Evolutionary conservation across 2,888 invertebrate species (phyloP).

Genomic region (Cryptocephalus primarius): DNA sequence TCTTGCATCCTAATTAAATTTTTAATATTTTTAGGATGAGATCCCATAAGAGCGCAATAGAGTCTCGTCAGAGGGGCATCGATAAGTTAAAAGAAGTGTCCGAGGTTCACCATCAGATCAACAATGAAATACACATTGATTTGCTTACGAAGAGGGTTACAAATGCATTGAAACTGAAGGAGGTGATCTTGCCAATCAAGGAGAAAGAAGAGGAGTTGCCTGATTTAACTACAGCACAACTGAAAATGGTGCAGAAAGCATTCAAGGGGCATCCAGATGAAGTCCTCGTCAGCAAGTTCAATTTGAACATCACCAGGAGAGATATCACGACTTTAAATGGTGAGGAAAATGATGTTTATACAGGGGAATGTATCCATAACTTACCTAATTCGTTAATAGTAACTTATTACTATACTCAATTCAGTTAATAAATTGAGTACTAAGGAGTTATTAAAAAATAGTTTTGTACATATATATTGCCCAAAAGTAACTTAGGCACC

Average conservation of each 20-base stretch:
- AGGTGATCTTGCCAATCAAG: conserved; percentile 41
- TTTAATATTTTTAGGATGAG: conserved; percentile 1
- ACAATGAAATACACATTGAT: conserved; percentile 29
- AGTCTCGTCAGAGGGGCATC: conserved; percentile 30
- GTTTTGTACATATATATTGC: no score
- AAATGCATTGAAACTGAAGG: conserved; percentile 35
- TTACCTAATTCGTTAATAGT: no score
- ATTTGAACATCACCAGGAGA: conserved; percentile 54
- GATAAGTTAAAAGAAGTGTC: conserved; percentile 23
- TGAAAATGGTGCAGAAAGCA: conserved; percentile 46
- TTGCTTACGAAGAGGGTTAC: conserved; percentile 34
- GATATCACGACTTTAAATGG: background rate
- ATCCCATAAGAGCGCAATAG: conserved; percentile 22
- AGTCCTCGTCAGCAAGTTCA: conserved; percentile 51
- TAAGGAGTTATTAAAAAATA: no score
- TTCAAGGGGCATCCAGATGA: conserved; percentile 51
- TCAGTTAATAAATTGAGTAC: no score
- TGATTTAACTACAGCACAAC: conserved; percentile 56
- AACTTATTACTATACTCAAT: no score
- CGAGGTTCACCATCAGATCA: conserved; percentile 25
- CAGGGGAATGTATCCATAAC: no score
- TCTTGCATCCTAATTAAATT: background rate
- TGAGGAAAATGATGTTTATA: background rate
- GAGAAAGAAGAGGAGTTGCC: conserved; percentile 42
- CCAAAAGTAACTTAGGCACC: no score